Percentiles rank a stretch among this genome's conserved stretches.
These are phyloP conservation scores for Diachrysia chrysitis DNA, from an alignment of 2,888 invertebrate species.

Conservation along the genomic window DNA sequence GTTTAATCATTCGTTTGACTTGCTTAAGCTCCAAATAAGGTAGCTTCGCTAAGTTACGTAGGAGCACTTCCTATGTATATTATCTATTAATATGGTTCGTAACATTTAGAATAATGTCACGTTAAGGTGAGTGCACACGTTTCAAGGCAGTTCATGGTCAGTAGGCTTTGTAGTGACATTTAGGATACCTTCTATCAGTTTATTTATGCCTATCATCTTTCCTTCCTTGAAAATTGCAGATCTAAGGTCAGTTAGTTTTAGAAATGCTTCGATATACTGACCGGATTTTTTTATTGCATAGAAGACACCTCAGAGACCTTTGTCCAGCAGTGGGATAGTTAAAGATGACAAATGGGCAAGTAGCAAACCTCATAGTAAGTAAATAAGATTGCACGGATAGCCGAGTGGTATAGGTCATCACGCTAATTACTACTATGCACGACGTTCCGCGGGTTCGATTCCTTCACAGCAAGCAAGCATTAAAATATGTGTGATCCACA, in stretches of 20 bases:
- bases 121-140: conserved; percentile 30
- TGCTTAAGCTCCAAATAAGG: conserved; percentile 33
- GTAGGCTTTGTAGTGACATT: conserved; percentile 5
- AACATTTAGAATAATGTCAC: conserved; percentile 37
- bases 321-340: no score
- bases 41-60: conserved; percentile 22
- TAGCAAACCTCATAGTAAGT: no score
- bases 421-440: no score
- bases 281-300: background rate
- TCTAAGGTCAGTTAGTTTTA: background rate
- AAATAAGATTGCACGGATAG: no score
- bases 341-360: no score
- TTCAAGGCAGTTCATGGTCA: conserved; percentile 18
- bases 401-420: no score
- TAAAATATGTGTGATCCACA: no score
- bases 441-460: no score
- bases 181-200: background rate
- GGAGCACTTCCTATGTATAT: conserved; percentile 24
- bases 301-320: background rate
- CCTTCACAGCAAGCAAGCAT: no score
- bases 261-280: background rate
- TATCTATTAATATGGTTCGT: conserved; percentile 27
- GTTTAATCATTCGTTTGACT: conserved; percentile 32
- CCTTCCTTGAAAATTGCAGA: background rate
- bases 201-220: background rate